Conservation (phyloP, 23 tunicate species). For the Aplidium turbinatum region DNA sequence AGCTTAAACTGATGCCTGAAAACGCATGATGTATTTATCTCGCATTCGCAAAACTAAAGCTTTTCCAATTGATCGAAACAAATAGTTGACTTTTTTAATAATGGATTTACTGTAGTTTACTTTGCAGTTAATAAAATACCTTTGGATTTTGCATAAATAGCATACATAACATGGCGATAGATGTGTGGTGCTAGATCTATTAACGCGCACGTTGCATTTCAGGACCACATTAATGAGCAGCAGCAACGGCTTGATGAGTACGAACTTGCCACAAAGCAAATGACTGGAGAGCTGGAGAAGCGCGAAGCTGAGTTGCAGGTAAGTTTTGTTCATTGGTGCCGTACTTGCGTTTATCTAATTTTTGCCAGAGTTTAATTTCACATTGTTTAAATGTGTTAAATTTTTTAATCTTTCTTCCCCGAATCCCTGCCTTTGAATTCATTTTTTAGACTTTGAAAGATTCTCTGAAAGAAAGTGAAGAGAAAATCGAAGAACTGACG, state of each 20-base stretch:
- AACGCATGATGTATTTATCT: too few species aligned
- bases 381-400: background rate
- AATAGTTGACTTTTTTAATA: too few species aligned
- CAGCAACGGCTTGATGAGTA: conserved; percentile 87
- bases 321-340: background rate
- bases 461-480: conserved; percentile 62
- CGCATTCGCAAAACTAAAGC: too few species aligned
- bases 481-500: conserved; percentile 33
- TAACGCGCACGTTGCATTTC: too few species aligned
- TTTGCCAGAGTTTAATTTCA: background rate
- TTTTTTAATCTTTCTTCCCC: background rate
- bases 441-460: conserved; percentile 63
- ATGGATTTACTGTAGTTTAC: too few species aligned
- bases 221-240: conserved; percentile 92
- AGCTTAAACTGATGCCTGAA: too few species aligned
- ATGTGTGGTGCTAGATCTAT: too few species aligned
- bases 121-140: too few species aligned
- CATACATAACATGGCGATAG: too few species aligned
- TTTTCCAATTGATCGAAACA: too few species aligned
- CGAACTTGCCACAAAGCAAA: conserved; percentile 83
- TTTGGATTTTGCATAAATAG: too few species aligned
- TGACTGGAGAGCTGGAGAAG: conserved; percentile 86
- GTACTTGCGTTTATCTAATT: background rate
- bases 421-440: background rate
- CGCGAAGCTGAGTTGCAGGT: conserved; percentile 77